Conservation (phyloP, 2,113 vertebrate genomes). For the Poecilia latipinna region DNA sequence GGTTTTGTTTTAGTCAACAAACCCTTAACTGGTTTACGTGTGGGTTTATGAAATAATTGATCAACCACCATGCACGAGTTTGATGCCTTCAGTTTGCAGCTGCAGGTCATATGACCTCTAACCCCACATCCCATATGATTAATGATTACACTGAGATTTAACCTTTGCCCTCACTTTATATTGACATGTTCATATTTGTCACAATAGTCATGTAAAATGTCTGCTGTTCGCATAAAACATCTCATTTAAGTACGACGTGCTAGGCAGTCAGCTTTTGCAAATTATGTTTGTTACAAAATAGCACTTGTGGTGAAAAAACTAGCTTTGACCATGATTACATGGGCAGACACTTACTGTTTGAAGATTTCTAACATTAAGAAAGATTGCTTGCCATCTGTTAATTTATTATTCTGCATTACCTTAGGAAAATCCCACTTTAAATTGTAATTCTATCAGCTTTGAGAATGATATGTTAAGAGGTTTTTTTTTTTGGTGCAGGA, state of each 20-base stretch:
- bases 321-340: neutral
- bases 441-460: neutral
- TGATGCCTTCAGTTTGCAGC: constrained; percentile 67
- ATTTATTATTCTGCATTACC: neutral
- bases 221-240: constrained; percentile 22
- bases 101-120: constrained; percentile 69
- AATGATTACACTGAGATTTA: constrained; percentile 59
- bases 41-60: constrained; percentile 59
- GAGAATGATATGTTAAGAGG: constrained; percentile 16
- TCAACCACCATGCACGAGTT: constrained; percentile 66
- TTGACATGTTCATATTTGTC: constrained; percentile 53
- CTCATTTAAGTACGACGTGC: constrained; percentile 5
- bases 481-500: constrained; percentile 24
- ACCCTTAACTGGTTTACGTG: constrained; percentile 71
- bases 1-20: constrained; percentile 25
- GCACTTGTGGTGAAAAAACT: neutral
- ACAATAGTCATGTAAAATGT: constrained; percentile 45
- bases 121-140: constrained; percentile 58
- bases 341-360: neutral
- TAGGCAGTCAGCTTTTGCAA: neutral
- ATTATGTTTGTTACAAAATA: neutral
- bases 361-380: constrained; percentile 5
- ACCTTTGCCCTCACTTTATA: constrained; percentile 63
- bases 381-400: neutral
- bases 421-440: neutral